phyloP scores from a whole-genome alignment of 2,888 invertebrate species.

The Lasioglossum vierecki region DNA sequence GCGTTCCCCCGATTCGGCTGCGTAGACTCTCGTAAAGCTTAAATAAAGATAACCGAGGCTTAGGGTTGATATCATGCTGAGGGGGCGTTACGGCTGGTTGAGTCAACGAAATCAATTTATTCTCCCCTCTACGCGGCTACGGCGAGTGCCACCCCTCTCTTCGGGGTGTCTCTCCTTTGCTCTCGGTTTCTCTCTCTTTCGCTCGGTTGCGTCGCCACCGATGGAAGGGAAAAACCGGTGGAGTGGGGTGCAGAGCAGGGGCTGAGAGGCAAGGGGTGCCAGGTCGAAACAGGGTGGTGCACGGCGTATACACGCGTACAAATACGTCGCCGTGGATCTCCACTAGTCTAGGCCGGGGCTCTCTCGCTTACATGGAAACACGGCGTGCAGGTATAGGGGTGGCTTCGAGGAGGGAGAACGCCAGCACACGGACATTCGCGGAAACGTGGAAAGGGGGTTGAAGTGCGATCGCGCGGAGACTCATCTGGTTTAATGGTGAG shows the following conservation, averaged over 20 bases:
- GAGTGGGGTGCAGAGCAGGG: not conserved
- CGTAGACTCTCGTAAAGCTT: constrained; percentile 82
- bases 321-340: constrained; percentile 19
- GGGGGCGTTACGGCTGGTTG: constrained; percentile 83
- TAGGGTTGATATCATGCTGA: constrained; percentile 83
- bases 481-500: constrained; percentile 78
- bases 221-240: constrained; percentile 58
- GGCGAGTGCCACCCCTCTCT: constrained; percentile 53
- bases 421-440: constrained; percentile 60
- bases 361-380: constrained; percentile 1
- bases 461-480: constrained; percentile 75
- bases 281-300: constrained; percentile 61
- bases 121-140: constrained; percentile 72
- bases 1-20: constrained; percentile 75
- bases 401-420: not conserved
- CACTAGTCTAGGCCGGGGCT: not conserved
- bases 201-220: constrained; percentile 21
- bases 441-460: constrained; percentile 64
- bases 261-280: constrained; percentile 37
- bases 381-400: constrained; percentile 3
- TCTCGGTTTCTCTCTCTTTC: not conserved
- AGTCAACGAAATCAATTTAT: constrained; percentile 84
- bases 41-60: constrained; percentile 84
- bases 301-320: constrained; percentile 46
- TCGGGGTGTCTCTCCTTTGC: constrained; percentile 56